These are phyloP conservation scores for Nephrotoma guestfalica DNA, from an alignment of 2,888 invertebrate genomes.

Conservation along the genomic window DNA sequence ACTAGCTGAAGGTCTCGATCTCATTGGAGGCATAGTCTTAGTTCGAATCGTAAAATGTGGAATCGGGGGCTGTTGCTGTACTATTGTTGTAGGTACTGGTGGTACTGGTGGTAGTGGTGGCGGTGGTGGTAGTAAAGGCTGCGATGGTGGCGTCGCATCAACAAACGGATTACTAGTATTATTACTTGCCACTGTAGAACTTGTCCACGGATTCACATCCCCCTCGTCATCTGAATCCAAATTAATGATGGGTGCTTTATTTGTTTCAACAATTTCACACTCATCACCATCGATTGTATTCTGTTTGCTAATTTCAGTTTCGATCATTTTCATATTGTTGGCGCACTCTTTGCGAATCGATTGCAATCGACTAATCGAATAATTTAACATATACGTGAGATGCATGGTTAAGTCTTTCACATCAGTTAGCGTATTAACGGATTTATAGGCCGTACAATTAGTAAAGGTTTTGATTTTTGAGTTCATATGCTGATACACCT, in stretches of 20 bases:
- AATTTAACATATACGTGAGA: conserved; percentile 29
- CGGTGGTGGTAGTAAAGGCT: not conserved
- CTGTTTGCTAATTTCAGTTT: conserved; percentile 17
- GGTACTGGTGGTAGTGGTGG: too few relatives aligned
- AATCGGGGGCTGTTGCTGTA: not conserved
- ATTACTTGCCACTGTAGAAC: not conserved
- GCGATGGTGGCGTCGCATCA: not conserved
- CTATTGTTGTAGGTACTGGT: too few relatives aligned
- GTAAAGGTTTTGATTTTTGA: conserved; percentile 30
- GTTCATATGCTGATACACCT: conserved; percentile 30
- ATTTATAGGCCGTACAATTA: conserved; percentile 31
- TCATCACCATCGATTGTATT: conserved; percentile 19
- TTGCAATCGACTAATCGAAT: conserved; percentile 30
- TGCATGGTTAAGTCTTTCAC: conserved; percentile 32
- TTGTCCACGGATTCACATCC: not conserved
- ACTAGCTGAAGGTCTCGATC: not conserved
- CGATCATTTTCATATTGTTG: conserved; percentile 29
- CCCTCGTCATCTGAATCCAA: conserved; percentile 29
- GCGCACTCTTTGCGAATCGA: conserved; percentile 29
- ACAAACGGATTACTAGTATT: not conserved
- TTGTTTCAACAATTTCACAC: conserved; percentile 31
- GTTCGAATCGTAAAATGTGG: not conserved
- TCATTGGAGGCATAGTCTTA: not conserved
- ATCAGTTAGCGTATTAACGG: conserved; percentile 25
- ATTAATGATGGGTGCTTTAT: conserved; percentile 29